Evolutionary conservation across 92 coral and sea anemone genomes (phyloP), one percentile per base, ranked within the genome.

Genomic region (Porites evermanni): DNA sequence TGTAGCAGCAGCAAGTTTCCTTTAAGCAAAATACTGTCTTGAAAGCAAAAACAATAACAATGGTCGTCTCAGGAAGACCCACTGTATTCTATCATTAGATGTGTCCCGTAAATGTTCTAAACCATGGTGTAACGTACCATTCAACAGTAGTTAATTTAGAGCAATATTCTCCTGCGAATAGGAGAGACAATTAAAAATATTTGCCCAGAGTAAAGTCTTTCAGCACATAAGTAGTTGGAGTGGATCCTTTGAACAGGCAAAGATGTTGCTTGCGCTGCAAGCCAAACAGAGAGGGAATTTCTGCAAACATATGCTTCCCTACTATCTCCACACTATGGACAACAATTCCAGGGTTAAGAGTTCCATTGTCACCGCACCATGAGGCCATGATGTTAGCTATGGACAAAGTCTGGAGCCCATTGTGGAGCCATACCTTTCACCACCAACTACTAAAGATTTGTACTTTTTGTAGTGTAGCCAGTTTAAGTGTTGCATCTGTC

Each of bases 191-290:
- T 64, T 64, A 78, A 78, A 64, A 61, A 78, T 12, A 13, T 78
- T 58, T 78, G 83, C 44, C 83, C 83, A 32, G 83, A 78, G 32
- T 61, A 47, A 78, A 78, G 72, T 60, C 44, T 26, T 14, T 90
- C 87, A 64, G 90, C 88, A 32, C 82, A 80, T 19, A 86, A 75
- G 79, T 58, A 87, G 79, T 64, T 79, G 19, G 73, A 83, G 79
- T 83, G 87, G 56, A 91, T 83, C 66, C 94, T 78, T 72, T 91
- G 89, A 14, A 91, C 83, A 63, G 89, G 91, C 74, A 88, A 75
- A 69, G 88, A 91, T 4, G 73, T 70, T 13, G 86, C 70, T 32
- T 89, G 89, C 26, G 87, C 94, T 51, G 89, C 78, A 19, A 56
- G 67, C 88, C 88, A 87, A 4, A 77, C 81, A 64, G 68, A 66